These are phyloP conservation scores for Monochamus saltuarius DNA, from an alignment of 1,140 invertebrate species.

Conservation along the genomic window DNA sequence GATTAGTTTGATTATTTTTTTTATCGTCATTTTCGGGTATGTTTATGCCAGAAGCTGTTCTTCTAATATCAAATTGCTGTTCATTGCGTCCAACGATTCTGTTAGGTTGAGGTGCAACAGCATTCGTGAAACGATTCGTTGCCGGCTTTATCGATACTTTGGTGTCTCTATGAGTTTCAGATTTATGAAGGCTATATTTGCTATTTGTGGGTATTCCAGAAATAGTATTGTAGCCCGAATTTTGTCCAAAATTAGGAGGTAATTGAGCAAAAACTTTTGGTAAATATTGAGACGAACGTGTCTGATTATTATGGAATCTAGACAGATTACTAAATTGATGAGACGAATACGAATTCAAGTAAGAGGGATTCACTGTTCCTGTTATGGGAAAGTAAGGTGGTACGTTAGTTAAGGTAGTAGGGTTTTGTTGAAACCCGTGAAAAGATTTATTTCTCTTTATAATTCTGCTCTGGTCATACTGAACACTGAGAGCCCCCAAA, in stretches of 20 bases:
- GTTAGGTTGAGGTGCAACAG: conserved; percentile 2
- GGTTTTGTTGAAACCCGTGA: conserved; percentile 43
- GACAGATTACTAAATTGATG: background rate
- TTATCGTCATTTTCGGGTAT: conserved; percentile 7
- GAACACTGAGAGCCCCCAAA: background rate
- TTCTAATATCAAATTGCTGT: conserved; percentile 23
- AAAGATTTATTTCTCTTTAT: conserved; percentile 49
- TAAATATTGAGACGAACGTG: background rate
- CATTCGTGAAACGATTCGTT: background rate
- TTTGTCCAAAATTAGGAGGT: conserved; percentile 12
- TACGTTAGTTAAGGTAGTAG: conserved; percentile 7
- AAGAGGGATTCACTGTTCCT: background rate
- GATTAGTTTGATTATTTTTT: conserved; percentile 7
- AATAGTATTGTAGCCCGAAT: conserved; percentile 14
- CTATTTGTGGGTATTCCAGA: conserved; percentile 11
- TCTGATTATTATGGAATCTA: background rate
- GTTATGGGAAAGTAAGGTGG: conserved; percentile 4
- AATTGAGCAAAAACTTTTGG: conserved; percentile 10
- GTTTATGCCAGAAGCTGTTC: conserved; percentile 36
- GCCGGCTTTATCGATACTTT: conserved; percentile 2
- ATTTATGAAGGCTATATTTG: too few species aligned
- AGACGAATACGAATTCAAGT: background rate
- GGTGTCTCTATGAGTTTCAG: too few species aligned
- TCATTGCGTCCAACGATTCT: conserved; percentile 37
- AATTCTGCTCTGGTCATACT: conserved; percentile 10